Base-by-base conservation (phyloP, 2,888 invertebrate genomes). In the Harpalus rubripes region DNA sequence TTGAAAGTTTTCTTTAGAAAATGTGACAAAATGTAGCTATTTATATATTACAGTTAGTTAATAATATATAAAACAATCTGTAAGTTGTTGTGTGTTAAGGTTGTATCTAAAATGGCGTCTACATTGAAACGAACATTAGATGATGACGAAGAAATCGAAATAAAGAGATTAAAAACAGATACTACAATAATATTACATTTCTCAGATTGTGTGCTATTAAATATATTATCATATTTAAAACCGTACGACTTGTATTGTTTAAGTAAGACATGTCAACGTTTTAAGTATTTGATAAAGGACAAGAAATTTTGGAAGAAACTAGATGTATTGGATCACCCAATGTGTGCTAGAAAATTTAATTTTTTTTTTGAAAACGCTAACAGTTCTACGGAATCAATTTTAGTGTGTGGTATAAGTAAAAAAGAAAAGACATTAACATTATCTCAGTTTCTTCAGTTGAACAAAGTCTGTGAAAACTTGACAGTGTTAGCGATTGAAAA, bases 401-500 rank as follows among this genome's bases (percentile, higher is more conserved):
- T 86, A 18, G 61, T 87, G 7, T 85, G 86, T 26, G 86, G 85
- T 2, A 72, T 59, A 15, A 85, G 85, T 12, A 84, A 63, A 4
- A 76, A 63, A 8, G 86, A 74, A 39, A 84, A 78, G 59, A 61
- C 80, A 0, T 74, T 82, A 1, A 72, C 85, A 41, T 59, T 52
- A 18, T 10, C 52, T 22, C 86, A 82, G 83, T 88, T 79, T 58
- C 32, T 72, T 26, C 26, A 80, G 15, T 7, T 85, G 72, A 32
- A 80, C 5, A 81, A 81, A 82, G 84, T 78, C 8, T 86, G 74
- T 86, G 80, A 86, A 26, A 88, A 89, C 74, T 85, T 91, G 26
- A 89, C 88, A 8, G 87, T 91, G 6, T 86, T 91, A 52, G 90
- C 90, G 0, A 86, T 91, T 76, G 91, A 91, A 86, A 89, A 90